Base-by-base conservation (phyloP, 2,113 vertebrate genomes). In the Mesocricetus auratus region DNA sequence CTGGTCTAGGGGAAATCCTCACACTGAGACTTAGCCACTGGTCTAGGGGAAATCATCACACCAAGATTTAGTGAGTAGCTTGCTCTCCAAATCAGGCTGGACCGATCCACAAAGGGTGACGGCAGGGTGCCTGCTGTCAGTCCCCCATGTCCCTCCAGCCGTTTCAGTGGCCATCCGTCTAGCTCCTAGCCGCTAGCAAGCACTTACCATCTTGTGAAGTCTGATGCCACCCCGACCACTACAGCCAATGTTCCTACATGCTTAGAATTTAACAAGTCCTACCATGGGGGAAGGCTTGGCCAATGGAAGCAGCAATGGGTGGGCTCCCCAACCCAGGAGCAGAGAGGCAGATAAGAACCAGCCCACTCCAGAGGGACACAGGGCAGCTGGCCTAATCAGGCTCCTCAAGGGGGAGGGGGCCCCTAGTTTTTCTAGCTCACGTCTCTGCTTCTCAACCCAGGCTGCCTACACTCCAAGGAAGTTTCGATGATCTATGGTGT, bases 21-120 rank as follows among this genome's bases (percentile, higher is more conserved):
- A 69, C n/a, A n/a, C n/a, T n/a, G n/a, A n/a, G n/a, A n/a, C n/a
- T n/a, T n/a, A n/a, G n/a, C 36, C 53, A 8, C 11, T 82, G 79
- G 31, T 36, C 45, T 69, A 15, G 11, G 85, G 58, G 11, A 86
- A 87, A 92, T 31, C 0, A 1, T 21, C 36, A 71, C 6, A 8
- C 17, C 53, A 56, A 64, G n/a, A 9, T 58, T 73, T 86, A 78
- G 31, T 17, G 91, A 96, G 90, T 79, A 86, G 62, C 73, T 85
- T 45, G 13, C 11, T 90, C 79, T 33, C 47, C 89, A 26, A 58
- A 86, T 4, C 77, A 50, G 39, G 53, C 45, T 9, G 53, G 92
- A 31, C 86, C 95, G 12, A 21, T 71, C 66, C 47, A n/a, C 19
- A 56, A 87, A n/a, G 66, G 45, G 22, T 29, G 45, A 73, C 39